Conservation (phyloP, 2,888 invertebrate species). For the Neoscelio sp. region DNA sequence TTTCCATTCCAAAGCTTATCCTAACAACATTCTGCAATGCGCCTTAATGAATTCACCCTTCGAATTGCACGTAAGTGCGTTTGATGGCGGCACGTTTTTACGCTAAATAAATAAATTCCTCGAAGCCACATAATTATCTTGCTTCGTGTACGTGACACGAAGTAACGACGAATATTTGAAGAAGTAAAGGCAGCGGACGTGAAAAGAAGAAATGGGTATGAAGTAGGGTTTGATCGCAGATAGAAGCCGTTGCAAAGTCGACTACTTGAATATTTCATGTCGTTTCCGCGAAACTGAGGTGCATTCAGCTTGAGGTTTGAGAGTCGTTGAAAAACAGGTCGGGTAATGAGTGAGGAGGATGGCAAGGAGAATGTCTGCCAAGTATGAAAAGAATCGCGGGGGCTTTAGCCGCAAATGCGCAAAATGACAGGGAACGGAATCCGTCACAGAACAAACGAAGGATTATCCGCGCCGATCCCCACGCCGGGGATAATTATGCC, state of each 20-base stretch:
- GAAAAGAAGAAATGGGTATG: conserved; percentile 23
- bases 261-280: conserved; percentile 78
- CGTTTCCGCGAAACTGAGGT: conserved; percentile 70
- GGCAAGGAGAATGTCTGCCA: conserved; percentile 73
- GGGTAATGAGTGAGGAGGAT: conserved; percentile 78
- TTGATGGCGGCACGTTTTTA: too few species aligned
- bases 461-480: too few species aligned
- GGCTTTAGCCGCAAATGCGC: conserved; percentile 41
- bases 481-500: too few species aligned
- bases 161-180: conserved; percentile 5
- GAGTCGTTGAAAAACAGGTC: conserved; percentile 72
- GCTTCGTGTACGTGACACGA: not conserved
- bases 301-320: conserved; percentile 64
- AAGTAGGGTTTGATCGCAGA: conserved; percentile 32
- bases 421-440: conserved; percentile 60
- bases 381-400: conserved; percentile 75
- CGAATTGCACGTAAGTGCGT: too few species aligned
- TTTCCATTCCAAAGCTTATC: too few species aligned
- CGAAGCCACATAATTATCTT: not conserved
- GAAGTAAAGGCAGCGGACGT: conserved; percentile 16
- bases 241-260: conserved; percentile 62
- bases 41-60: too few species aligned
- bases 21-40: too few species aligned
- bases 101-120: too few species aligned
- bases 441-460: conserved; percentile 73